Evolutionary conservation across 1,140 invertebrate genomes (phyloP).

Genomic region (Andricus grossulariae): DNA sequence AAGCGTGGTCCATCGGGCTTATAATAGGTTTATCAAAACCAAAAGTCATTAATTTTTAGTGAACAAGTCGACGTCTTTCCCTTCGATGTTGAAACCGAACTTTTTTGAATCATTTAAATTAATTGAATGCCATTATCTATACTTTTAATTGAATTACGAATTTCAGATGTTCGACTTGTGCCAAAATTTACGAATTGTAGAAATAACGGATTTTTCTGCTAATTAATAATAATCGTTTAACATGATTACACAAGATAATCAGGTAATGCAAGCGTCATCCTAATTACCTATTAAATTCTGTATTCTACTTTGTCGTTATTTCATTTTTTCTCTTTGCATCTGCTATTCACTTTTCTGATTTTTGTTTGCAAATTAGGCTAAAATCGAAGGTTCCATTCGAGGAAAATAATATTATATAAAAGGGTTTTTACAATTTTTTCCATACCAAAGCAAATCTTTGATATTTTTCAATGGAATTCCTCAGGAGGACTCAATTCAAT

Average conservation of each 20-base stretch:
- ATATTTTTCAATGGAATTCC: too few relatives aligned
- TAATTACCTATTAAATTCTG: slow-evolving; percentile 1
- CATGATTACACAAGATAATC: slow-evolving; percentile 56
- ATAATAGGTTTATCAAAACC: slow-evolving; percentile 35
- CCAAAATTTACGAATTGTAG: slow-evolving; percentile 4
- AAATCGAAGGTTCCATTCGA: not conserved
- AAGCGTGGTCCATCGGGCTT: slow-evolving; percentile 68
- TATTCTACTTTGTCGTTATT: slow-evolving; percentile 32
- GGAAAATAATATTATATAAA: too few relatives aligned
- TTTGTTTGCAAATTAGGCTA: slow-evolving; percentile 23
- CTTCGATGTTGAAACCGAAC: slow-evolving; percentile 7
- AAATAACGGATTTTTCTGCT: slow-evolving; percentile 3
- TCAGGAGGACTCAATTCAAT: slow-evolving; percentile 41
- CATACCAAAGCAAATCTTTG: too few relatives aligned
- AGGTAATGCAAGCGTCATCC: slow-evolving; percentile 50
- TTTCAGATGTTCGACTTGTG: slow-evolving; percentile 10
- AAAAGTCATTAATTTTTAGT: slow-evolving; percentile 43
- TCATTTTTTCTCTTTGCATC: not conserved
- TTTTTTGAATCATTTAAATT: slow-evolving; percentile 32
- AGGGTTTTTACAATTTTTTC: too few relatives aligned
- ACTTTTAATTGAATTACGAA: not conserved
- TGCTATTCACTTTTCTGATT: slow-evolving; percentile 32
- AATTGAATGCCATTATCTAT: not conserved
- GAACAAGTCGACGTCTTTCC: slow-evolving; percentile 43
- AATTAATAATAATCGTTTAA: slow-evolving; percentile 39